Percentiles rank a stretch among this genome's conserved stretches.
Evolutionary conservation across 1,140 invertebrate species (phyloP).

Genomic region (Drosophila quadrilineata): DNA sequence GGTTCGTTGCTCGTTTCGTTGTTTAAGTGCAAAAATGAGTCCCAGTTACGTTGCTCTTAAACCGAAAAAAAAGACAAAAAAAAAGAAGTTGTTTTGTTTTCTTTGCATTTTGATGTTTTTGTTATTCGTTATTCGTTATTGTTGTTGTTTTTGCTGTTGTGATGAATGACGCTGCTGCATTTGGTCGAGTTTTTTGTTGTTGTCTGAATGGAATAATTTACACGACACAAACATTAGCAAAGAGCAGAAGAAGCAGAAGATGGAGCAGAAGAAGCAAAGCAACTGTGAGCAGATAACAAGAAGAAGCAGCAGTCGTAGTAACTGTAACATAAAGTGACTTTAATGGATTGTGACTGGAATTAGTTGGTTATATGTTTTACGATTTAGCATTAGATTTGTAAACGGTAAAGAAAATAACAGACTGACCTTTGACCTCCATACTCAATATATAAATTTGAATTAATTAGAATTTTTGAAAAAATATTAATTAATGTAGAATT

Average conservation of each 20-base stretch:
- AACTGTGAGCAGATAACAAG: slow-evolving; percentile 8
- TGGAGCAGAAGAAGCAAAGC: too few relatives aligned
- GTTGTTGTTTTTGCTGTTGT: slow-evolving; percentile 36
- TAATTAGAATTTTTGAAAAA: too few relatives aligned
- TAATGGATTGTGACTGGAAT: slow-evolving; percentile 69
- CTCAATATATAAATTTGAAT: too few relatives aligned
- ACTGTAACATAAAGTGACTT: slow-evolving; percentile 60
- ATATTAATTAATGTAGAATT: too few relatives aligned
- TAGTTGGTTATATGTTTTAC: slow-evolving; percentile 62
- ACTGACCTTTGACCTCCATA: slow-evolving; percentile 55
- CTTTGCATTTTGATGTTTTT: not conserved
- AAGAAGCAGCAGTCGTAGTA: slow-evolving; percentile 23
- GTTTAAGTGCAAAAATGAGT: slow-evolving; percentile 69
- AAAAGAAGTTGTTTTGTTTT: slow-evolving; percentile 52
- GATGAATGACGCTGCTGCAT: slow-evolving; percentile 76
- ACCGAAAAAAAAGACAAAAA: too few relatives aligned
- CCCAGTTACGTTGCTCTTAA: slow-evolving; percentile 40
- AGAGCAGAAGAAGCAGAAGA: too few relatives aligned
- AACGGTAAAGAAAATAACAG: slow-evolving; percentile 15
- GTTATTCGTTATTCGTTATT: not conserved
- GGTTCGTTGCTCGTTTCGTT: slow-evolving; percentile 69
- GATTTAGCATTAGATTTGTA: slow-evolving; percentile 33
- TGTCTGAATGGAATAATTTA: slow-evolving; percentile 61
- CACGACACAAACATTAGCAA: slow-evolving; percentile 72
- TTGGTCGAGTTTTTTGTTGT: slow-evolving; percentile 68